These are phyloP conservation scores for Globodera ellingtonae DNA, from an alignment of 1,140 invertebrate genomes.

Conservation along the genomic window DNA sequence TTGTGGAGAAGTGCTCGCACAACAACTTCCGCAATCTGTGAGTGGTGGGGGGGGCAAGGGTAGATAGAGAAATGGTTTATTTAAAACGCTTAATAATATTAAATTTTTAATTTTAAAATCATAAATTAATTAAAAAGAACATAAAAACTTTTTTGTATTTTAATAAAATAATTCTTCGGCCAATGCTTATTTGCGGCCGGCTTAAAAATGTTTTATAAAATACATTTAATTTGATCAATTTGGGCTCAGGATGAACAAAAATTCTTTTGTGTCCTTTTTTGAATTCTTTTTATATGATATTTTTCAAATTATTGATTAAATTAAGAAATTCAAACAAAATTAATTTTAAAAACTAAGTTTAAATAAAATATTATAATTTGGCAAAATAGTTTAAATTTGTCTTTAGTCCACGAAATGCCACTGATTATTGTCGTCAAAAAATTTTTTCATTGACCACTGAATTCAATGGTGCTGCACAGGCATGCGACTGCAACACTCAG, in stretches of 20 bases:
- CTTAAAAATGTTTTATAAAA: too few species aligned
- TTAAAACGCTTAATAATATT: too few species aligned
- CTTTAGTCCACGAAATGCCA: slow-evolving; percentile 54
- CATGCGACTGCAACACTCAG: slow-evolving; percentile 84
- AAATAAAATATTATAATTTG: background rate
- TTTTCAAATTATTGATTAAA: slow-evolving; percentile 15
- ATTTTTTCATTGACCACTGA: slow-evolving; percentile 90
- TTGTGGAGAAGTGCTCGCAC: slow-evolving; percentile 79
- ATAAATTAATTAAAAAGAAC: too few species aligned
- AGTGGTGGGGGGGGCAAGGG: background rate
- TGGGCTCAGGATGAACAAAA: too few species aligned
- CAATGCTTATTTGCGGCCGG: too few species aligned
- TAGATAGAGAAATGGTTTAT: background rate
- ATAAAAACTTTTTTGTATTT: too few species aligned
- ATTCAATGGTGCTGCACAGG: slow-evolving; percentile 87
- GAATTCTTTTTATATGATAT: background rate
- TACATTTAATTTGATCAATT: too few species aligned
- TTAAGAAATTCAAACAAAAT: slow-evolving; percentile 15
- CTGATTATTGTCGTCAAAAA: slow-evolving; percentile 79
- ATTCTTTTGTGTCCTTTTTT: too few species aligned
- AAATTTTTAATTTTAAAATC: too few species aligned
- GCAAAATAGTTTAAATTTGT: background rate
- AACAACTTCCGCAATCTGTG: slow-evolving; percentile 55
- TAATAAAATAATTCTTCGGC: too few species aligned
- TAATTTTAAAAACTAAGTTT: background rate